Evolutionary conservation across 1,140 invertebrate genomes (phyloP), one percentile per base, ranked within the genome.

Genomic region (Augochlora pura): DNA sequence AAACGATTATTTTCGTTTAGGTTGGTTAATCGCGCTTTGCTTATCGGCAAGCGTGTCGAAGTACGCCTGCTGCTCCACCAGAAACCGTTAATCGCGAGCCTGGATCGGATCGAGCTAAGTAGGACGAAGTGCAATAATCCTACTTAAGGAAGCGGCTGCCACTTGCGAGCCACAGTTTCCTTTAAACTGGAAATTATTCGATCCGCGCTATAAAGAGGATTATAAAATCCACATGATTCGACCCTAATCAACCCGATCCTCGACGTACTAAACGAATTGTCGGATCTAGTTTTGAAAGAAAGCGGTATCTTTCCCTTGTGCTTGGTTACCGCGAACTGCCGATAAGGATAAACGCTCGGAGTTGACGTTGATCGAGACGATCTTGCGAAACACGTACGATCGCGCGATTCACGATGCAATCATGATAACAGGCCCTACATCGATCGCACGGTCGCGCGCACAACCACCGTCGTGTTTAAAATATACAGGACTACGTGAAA

Each of bases 71-170:
- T 38, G 77, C 39, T 60, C 49, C 25, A 60, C n/a, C 38, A 74
- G 77, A 79, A 74, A 79, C 77, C 77, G 77, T 79, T 79, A 79
- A 79, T 74, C 77, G 54, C 54, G 69, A 73, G 69, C 54, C 38
- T 73, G 62, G 68, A 78, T 72, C 69, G 69, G 38, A 57, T 70
- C 75, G 77, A 38, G 25, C 77, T 10, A 79, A 74, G 69, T 74
- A 60, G 77, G 77, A 74, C 77, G 73, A 60, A 79, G 77, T 60
- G 77, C 70, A 66, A 79, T 74, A 73, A 67, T 73, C 63, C 70
- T 67, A 74, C 77, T 74, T 60, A 66, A 67, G 25, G 27, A 67
- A 49, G 38, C 59, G n/a, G 38, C n/a, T 59, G 16, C 25, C 23
- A n/a, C 16, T 25, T 10, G 76, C 42, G 27, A n/a, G 25, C 25